A percentile compares a stretch with the other conserved stretches of the same genome.
Evolutionary conservation across 2,113 vertebrate species (phyloP).

Genomic region (Epinephelus lanceolatus): DNA sequence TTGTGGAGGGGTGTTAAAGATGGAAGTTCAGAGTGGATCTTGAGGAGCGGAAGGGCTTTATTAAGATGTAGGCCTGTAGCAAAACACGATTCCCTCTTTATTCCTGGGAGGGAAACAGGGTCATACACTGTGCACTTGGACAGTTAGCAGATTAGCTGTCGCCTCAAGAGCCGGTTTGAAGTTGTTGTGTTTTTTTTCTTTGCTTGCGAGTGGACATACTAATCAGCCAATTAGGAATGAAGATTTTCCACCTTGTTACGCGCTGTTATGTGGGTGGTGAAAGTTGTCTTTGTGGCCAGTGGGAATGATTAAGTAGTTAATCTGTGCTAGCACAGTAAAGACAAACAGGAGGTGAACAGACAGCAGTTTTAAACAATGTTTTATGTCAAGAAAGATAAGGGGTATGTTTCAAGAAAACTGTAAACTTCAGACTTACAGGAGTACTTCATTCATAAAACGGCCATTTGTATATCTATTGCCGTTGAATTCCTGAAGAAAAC

Average conservation of each 20-base stretch:
- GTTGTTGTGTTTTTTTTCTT: slow-evolving; percentile 7
- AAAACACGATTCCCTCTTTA: slow-evolving; percentile 46
- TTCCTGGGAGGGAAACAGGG: slow-evolving; percentile 32
- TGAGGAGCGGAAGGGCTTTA: slow-evolving; percentile 57
- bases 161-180: slow-evolving; percentile 24
- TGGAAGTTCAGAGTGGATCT: slow-evolving; percentile 41
- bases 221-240: slow-evolving; percentile 49
- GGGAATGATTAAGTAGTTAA: slow-evolving; percentile 1
- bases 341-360: slow-evolving; percentile 12
- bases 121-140: slow-evolving; percentile 46
- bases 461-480: too few species aligned
- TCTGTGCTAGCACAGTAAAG: neutral
- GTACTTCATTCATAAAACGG: too few species aligned
- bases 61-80: slow-evolving; percentile 54
- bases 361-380: neutral
- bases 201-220: slow-evolving; percentile 41
- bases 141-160: slow-evolving; percentile 63
- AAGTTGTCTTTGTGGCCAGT: slow-evolving; percentile 1
- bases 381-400: neutral
- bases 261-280: slow-evolving; percentile 21
- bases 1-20: slow-evolving; percentile 41
- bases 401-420: slow-evolving; percentile 28
- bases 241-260: slow-evolving; percentile 38
- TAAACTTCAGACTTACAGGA: neutral
- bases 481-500: too few species aligned